Base-by-base conservation (phyloP, 2,113 vertebrate species). In the Talpa occidentalis region DNA sequence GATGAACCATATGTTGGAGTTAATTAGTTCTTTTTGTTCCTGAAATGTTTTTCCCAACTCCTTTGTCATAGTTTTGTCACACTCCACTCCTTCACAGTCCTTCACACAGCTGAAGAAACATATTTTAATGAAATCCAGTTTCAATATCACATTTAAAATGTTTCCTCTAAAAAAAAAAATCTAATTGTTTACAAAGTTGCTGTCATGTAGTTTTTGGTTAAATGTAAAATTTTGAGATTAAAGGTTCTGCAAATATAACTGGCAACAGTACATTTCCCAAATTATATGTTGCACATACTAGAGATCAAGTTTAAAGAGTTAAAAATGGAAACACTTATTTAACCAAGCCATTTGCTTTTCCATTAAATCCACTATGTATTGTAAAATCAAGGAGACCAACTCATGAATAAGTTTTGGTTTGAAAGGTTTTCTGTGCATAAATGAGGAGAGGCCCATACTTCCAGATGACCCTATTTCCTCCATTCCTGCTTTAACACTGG, bases 1-100 rank as follows among this genome's bases (percentile, higher is more conserved):
- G 94, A 94, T 91, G 95, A 94, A 88, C 96, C 95, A 77, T 93
- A 78, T 96, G 94, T 91, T 60, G 49, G 89, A 96, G n/a, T 95
- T 97, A 96, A 98, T 98, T 93, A 76, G 30, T 86, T 93, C 40
- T 73, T 87, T 97, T 91, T 87, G 79, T 73, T 70, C 35, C 35
- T 35, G 59, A 92, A 96, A 93, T 91, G 77, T 91, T 95, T 97
- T 97, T 87, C 90, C 81, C 90, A 42, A 56, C 47, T 96, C 69
- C 94, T 93, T 94, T 92, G 66, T 90, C 79, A 87, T 56, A 76
- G 24, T 87, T 97, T 54, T 72, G 67, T 92, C 72, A 91, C 77
- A 95, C 52, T 90, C 60, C 37, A 81, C 67, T 52, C 89, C 69
- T 93, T 92, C 22, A 9, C 49, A 73, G 81, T 76, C 26, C 90